Conservation (phyloP, 2,888 invertebrate species). For the Odontocerum albicorne region DNA sequence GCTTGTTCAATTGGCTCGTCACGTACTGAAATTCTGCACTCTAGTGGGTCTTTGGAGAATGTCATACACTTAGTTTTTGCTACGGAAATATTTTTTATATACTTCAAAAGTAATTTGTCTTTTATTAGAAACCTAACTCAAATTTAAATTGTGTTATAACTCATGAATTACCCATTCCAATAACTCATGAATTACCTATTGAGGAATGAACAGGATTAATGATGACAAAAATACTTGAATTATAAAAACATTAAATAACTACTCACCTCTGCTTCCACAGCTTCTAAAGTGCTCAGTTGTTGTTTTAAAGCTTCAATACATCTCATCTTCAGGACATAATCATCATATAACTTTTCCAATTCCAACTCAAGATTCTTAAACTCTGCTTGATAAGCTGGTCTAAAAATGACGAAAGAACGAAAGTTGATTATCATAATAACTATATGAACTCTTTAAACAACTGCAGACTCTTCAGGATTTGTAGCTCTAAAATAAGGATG, state of each 20-base stretch:
- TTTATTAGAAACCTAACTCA: too few relatives aligned
- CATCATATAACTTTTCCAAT: conserved; percentile 79
- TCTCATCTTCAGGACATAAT: conserved; percentile 86
- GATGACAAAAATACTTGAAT: too few relatives aligned
- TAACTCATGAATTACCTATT: background rate
- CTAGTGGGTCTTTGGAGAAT: too few relatives aligned
- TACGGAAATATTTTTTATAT: too few relatives aligned
- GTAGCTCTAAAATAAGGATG: background rate
- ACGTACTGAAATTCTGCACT: too few relatives aligned
- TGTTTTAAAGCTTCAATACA: conserved; percentile 88
- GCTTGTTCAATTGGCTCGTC: too few relatives aligned
- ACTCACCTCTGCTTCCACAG: conserved; percentile 67
- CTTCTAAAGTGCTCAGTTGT: conserved; percentile 79
- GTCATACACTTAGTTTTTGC: too few relatives aligned
- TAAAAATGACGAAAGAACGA: conserved; percentile 41
- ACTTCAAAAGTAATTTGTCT: too few relatives aligned
- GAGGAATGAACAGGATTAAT: too few relatives aligned
- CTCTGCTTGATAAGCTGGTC: conserved; percentile 96
- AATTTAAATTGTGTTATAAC: too few relatives aligned
- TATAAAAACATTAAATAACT: too few relatives aligned
- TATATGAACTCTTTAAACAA: background rate
- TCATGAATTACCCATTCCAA: background rate
- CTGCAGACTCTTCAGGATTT: background rate
- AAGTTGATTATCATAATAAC: background rate
- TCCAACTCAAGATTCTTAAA: conserved; percentile 87